Percentiles rank a stretch among this genome's conserved stretches.
phyloP scores from a whole-genome alignment of 2,888 invertebrate genomes.

The Sarcophaga variegata region DNA sequence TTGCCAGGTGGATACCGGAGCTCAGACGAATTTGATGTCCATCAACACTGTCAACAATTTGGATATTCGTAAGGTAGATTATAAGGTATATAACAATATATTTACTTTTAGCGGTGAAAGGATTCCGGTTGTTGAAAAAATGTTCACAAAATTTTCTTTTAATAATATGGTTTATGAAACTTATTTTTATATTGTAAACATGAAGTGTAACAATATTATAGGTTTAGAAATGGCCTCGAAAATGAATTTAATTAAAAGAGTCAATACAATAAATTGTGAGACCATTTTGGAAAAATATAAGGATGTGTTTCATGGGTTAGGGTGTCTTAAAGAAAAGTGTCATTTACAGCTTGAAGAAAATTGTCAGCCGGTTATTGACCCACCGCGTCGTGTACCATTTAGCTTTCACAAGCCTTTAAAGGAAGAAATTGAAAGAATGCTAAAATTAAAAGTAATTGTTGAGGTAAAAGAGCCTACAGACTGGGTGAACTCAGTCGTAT shows the following conservation, averaged over 20 bases:
- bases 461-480: constrained; percentile 24
- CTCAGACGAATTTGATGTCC: constrained; percentile 2
- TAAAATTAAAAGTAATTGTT: neutral
- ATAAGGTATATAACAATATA: constrained; percentile 39
- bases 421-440: constrained; percentile 26
- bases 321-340: constrained; percentile 1
- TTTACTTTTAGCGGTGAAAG: constrained; percentile 46
- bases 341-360: constrained; percentile 28
- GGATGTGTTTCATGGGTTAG: constrained; percentile 43
- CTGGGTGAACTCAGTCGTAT: constrained; percentile 15
- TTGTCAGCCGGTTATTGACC: constrained; percentile 32
- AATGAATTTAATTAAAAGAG: constrained; percentile 33
- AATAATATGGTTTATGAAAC: constrained; percentile 24
- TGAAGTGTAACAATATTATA: constrained; percentile 50
- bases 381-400: constrained; percentile 33
- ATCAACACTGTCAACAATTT: constrained; percentile 25
- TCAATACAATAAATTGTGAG: constrained; percentile 42
- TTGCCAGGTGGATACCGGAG: neutral
- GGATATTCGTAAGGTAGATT: constrained; percentile 30
- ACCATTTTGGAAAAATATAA: constrained; percentile 34
- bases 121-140: constrained; percentile 34
- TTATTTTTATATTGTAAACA: constrained; percentile 45
- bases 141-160: constrained; percentile 16
- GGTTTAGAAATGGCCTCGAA: constrained; percentile 31
- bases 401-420: constrained; percentile 23